Evolutionary conservation across 2,888 invertebrate species (phyloP).

Genomic region (Zhengitettix transpicula): DNA sequence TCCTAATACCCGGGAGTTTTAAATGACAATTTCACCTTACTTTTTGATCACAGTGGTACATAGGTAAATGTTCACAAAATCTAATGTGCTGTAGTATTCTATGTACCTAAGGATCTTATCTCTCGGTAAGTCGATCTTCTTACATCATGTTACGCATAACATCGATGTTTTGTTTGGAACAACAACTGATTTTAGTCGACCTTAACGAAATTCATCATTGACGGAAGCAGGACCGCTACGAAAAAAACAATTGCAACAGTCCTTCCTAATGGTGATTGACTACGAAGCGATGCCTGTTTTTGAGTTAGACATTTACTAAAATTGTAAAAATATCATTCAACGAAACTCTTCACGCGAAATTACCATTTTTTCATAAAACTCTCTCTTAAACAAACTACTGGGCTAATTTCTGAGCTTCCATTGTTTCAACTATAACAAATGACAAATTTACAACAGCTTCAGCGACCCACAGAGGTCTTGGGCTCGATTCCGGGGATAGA

Average conservation of each 20-base stretch:
- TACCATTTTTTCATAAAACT: not conserved
- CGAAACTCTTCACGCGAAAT: not conserved
- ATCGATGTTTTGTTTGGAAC: not conserved
- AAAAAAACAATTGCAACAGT: not conserved
- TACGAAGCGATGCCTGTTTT: not conserved
- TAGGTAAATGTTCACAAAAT: not conserved
- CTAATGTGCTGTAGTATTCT: not conserved
- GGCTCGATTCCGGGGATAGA: too few relatives aligned
- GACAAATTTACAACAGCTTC: not conserved
- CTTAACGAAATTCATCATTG: too few relatives aligned
- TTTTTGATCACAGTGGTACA: too few relatives aligned
- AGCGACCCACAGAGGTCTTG: too few relatives aligned
- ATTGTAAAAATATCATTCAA: not conserved
- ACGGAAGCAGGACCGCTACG: not conserved
- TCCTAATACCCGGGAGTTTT: too few relatives aligned
- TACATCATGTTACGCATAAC: not conserved
- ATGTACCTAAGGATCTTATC: not conserved
- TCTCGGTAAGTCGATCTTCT: not conserved
- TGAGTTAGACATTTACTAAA: not conserved
- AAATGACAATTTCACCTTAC: too few relatives aligned
- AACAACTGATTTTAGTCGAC: not conserved
- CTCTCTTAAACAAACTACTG: not conserved
- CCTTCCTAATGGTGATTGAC: not conserved
- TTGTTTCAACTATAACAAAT: not conserved
- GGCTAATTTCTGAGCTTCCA: not conserved